Evolutionary conservation across 1,140 invertebrate genomes (phyloP), one percentile per base, ranked within the genome.

Genomic region (Diuraphis noxia): DNA sequence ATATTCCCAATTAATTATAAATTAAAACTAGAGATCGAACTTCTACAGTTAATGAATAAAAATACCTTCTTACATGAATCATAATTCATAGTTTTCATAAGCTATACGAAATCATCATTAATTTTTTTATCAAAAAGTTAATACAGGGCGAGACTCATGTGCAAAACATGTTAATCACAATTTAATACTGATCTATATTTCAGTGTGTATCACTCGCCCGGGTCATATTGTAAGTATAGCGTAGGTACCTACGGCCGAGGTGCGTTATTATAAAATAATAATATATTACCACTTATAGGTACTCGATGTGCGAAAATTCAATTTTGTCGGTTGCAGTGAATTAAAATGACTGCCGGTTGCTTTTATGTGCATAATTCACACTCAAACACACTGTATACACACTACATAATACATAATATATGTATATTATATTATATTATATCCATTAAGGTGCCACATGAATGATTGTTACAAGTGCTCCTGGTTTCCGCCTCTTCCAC

Each of bases 391-490:
- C 56, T 17, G 30, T 6, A 72, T n/a, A 72, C 56, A 13, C 56
- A 34, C 30, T 6, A 4, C 13, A n/a, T n/a, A 6, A 17, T 25
- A 25, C 23, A 8, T n/a, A 30, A 13, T 49, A 25, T 25, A 8
- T 63, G n/a, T 56, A 9, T 63, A 63, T 72, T 72, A 13, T 72
- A 72, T 72, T 72, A 72, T 72, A 72, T 72, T 86, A 86, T 52
- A 86, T 52, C 49, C 85, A 86, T 86, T 86, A 86, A 52, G 34
- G 46, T 38, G 34, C 46, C 46, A 8, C 34, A 46, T 85, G 84
- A 85, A n/a, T 85, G 84, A 86, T 86, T 86, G 85, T 86, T 86
- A 82, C 43, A 34, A 49, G 9, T 49, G 30, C 56, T 72, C 56
- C 56, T 6, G 30, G 56, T 72, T n/a, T 72, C 30, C 56, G n/a